Percentiles rank a stretch among this genome's conserved stretches.
Evolutionary conservation across 1,140 invertebrate species (phyloP).

Genomic region (Temnothorax longispinosus): DNA sequence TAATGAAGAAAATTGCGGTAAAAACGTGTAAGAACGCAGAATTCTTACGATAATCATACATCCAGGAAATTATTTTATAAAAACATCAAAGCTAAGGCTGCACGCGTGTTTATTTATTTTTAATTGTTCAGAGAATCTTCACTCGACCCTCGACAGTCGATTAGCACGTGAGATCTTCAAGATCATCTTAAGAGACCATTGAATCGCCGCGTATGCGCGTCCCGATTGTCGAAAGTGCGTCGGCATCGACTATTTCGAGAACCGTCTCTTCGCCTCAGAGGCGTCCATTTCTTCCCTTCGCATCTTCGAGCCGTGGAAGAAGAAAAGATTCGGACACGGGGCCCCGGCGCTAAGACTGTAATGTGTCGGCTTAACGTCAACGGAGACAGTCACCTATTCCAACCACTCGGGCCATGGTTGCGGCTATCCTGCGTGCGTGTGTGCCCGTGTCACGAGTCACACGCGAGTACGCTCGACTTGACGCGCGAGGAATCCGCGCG

Average conservation of each 20-base stretch:
- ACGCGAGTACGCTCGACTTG: conserved; percentile 20
- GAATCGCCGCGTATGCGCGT: not conserved
- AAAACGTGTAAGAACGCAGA: not conserved
- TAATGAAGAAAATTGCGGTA: not conserved
- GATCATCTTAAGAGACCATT: conserved; percentile 5
- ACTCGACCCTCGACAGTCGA: not conserved
- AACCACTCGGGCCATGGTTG: conserved; percentile 18
- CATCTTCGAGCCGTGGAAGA: not conserved
- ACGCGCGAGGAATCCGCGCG: conserved; percentile 47
- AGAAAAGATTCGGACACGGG: conserved; percentile 58
- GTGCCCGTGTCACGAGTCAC: conserved; percentile 38
- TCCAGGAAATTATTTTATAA: not conserved
- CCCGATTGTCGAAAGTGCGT: conserved; percentile 4
- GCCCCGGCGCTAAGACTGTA: conserved; percentile 64
- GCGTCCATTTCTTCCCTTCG: conserved; percentile 37
- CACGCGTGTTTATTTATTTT: not conserved
- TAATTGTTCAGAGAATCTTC: conserved; percentile 2
- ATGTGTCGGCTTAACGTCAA: conserved; percentile 77
- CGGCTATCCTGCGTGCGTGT: conserved; percentile 1
- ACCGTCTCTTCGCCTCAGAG: conserved; percentile 46
- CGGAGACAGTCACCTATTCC: conserved; percentile 69
- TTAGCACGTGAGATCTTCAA: conserved; percentile 37
- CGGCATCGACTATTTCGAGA: conserved; percentile 61
- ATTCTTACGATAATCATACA: too few relatives aligned
- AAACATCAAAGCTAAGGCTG: not conserved